These are phyloP conservation scores for Thecophora atra DNA, from an alignment of 2,888 invertebrate species.

Conservation along the genomic window DNA sequence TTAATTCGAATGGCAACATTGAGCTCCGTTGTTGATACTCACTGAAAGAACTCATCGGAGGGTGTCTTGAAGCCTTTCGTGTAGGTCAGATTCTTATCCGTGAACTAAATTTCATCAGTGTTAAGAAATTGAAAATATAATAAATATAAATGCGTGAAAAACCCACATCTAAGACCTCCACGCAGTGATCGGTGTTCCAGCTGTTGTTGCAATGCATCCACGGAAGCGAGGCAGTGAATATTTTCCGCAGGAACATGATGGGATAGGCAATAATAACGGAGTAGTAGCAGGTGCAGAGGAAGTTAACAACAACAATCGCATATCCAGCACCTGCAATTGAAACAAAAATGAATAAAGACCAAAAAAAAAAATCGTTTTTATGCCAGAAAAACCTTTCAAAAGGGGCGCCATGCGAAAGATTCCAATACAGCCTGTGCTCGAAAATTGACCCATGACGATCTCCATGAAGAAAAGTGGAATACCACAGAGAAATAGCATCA, in stretches of 20 bases:
- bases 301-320: conserved; percentile 81
- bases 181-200: conserved; percentile 85
- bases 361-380: conserved; percentile 7
- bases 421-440: conserved; percentile 82
- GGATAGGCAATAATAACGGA: conserved; percentile 88
- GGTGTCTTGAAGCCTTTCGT: conserved; percentile 68
- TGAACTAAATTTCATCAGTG: conserved; percentile 41
- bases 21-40: conserved; percentile 54
- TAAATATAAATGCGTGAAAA: neutral
- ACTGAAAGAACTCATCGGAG: conserved; percentile 88
- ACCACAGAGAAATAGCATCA: conserved; percentile 83
- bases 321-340: conserved; percentile 80
- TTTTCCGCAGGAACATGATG: conserved; percentile 77
- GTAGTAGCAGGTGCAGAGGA: conserved; percentile 84
- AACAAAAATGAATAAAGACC: conserved; percentile 3
- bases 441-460: conserved; percentile 85
- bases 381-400: conserved; percentile 77
- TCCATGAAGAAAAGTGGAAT: conserved; percentile 90
- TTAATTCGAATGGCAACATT: neutral
- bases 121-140: neutral
- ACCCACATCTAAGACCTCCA: conserved; percentile 59
- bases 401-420: conserved; percentile 83
- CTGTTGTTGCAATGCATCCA: conserved; percentile 81
- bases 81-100: conserved; percentile 47
- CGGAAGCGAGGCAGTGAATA: conserved; percentile 74